phyloP scores from a whole-genome alignment of 2,888 invertebrate species.

The Latrodectus hesperus region DNA sequence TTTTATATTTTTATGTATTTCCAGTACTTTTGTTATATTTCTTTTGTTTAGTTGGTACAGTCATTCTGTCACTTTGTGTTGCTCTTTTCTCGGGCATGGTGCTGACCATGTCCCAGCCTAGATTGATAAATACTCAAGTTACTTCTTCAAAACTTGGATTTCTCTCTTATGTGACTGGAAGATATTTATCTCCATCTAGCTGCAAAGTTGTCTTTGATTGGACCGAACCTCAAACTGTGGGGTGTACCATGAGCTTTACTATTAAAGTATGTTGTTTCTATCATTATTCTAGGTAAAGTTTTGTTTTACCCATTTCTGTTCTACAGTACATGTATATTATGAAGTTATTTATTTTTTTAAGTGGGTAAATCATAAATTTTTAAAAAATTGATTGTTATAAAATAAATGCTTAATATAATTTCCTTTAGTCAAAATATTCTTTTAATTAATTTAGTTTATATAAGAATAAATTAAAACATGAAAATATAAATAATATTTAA shows the following conservation, averaged over 20 bases:
- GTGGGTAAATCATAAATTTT: too few relatives aligned
- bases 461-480: too few relatives aligned
- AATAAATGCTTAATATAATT: too few relatives aligned
- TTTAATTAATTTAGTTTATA: too few relatives aligned
- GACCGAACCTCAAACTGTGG: slow-evolving; percentile 91
- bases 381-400: too few relatives aligned
- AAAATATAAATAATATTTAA: too few relatives aligned
- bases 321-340: too few relatives aligned
- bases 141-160: slow-evolving; percentile 85
- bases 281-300: too few relatives aligned
- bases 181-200: slow-evolving; percentile 90
- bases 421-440: too few relatives aligned
- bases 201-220: slow-evolving; percentile 92
- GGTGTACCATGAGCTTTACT: slow-evolving; percentile 92
- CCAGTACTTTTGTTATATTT: not conserved
- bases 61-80: slow-evolving; percentile 81
- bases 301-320: too few relatives aligned
- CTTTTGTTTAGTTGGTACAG: slow-evolving; percentile 39
- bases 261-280: slow-evolving; percentile 79
- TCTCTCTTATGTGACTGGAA: slow-evolving; percentile 92
- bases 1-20: too few relatives aligned
- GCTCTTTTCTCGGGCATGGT: slow-evolving; percentile 88
- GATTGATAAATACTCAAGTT: slow-evolving; percentile 85
- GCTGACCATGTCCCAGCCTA: slow-evolving; percentile 92
- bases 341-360: too few relatives aligned